Evolutionary conservation across 2,888 invertebrate species (phyloP), one percentile per base, ranked within the genome.

Genomic region (Dusona sp.): DNA sequence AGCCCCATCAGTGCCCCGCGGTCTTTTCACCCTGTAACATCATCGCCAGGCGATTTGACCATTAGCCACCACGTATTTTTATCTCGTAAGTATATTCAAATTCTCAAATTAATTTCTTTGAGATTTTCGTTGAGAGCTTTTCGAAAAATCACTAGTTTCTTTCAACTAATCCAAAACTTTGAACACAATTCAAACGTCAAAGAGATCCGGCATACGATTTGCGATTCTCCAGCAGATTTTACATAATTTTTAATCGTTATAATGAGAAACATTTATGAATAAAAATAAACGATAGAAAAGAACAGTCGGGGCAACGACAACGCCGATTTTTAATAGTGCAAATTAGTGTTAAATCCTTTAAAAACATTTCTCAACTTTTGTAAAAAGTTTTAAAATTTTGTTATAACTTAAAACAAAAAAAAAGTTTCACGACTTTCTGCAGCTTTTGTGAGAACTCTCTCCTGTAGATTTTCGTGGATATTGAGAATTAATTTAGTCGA

Each of bases 1-100:
- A 67, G 68, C 61, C 64, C 65, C 87, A 87, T 88, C 92, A 92
- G 91, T 91, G 90, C 89, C 90, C 87, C 89, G 89, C 90, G 88
- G 90, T 90, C 89, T 90, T 87, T 87, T 87, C 85, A 67, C 85
- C 89, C 86, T 88, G 87, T 54, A 86, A 83, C 88, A 84, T 61
- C 61, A 61, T 88, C 88, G 73, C 57, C 13, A 77, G 80, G 48
- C 36, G 64, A 77, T 54, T 85, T 51, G 57, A 67, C 38, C 87
- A 79, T 79, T 85, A 87, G 74, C 70, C 84, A 38, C 51, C 77
- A 81, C 72, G 84, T 61, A 82, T 77, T 19, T 38, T 29, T 51
- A 77, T 75, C 79, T 33, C 70, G 87, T 85, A 38, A 87, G 87
- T 87, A 68, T 54, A 16, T 48, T 6, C 61, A 61, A 45, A n/a